Evolutionary conservation across 1,140 invertebrate genomes (phyloP).

Genomic region (Trypoxylus dichotomus): DNA sequence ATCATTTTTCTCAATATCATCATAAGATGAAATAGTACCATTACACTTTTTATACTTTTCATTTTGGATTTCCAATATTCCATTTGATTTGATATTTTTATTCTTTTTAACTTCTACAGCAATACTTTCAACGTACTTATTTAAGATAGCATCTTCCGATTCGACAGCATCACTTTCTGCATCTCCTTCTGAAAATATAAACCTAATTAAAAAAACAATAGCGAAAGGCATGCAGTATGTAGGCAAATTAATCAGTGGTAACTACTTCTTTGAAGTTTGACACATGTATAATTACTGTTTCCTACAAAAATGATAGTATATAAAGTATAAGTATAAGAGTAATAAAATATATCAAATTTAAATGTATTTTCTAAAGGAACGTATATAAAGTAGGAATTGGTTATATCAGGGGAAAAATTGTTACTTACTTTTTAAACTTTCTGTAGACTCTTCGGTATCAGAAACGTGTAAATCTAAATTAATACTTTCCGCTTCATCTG

Average conservation of each 20-base stretch:
- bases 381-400: too few species aligned
- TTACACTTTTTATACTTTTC: neutral
- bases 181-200: constrained; percentile 6
- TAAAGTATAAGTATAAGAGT: too few species aligned
- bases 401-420: neutral
- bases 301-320: too few species aligned
- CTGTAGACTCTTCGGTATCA: constrained; percentile 13
- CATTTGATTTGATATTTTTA: neutral
- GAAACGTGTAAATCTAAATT: constrained; percentile 26
- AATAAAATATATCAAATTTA: too few species aligned
- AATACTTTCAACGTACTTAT: constrained; percentile 16
- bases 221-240: neutral
- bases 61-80: neutral
- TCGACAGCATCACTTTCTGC: neutral
- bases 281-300: too few species aligned
- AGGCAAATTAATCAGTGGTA: too few species aligned
- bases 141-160: constrained; percentile 21
- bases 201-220: neutral
- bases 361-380: too few species aligned
- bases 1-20: neutral
- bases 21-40: neutral
- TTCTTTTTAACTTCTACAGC: neutral
- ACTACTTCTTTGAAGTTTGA: too few species aligned
- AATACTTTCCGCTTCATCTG: constrained; percentile 19
- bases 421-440: constrained; percentile 20